phyloP scores from a whole-genome alignment of 2,888 invertebrate genomes.

The Resseliella maxima region DNA sequence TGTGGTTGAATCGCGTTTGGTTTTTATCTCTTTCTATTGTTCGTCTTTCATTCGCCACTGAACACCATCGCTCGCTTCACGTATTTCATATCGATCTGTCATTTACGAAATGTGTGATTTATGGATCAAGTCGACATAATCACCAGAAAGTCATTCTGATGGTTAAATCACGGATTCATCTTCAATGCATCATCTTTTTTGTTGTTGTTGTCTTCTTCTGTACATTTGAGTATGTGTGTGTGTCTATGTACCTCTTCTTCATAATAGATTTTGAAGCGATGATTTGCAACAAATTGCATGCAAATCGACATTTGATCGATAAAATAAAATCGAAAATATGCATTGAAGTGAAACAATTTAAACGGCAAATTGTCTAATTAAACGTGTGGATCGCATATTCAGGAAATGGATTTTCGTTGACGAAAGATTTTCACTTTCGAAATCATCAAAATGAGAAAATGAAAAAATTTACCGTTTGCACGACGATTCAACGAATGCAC shows the following conservation, averaged over 20 bases:
- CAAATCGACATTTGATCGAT: conserved; percentile 46
- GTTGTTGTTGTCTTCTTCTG: neutral
- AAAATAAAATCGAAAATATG: no score
- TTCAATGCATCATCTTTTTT: neutral
- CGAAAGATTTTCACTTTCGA: conserved; percentile 19
- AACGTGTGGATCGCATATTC: neutral
- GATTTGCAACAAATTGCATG: conserved; percentile 43
- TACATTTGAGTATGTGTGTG: no score
- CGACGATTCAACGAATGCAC: neutral
- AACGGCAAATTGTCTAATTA: conserved; percentile 36
- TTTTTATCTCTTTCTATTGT: neutral
- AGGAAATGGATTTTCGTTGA: neutral
- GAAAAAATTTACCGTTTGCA: conserved; percentile 32
- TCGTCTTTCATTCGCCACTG: neutral
- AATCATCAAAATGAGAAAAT: neutral
- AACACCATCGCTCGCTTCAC: neutral
- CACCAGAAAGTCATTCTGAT: neutral
- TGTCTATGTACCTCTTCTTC: neutral
- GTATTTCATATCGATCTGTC: conserved; percentile 42
- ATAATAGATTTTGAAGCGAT: neutral
- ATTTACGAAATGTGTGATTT: conserved; percentile 51
- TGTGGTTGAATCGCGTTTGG: neutral
- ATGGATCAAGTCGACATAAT: conserved; percentile 24
- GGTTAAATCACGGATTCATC: neutral
- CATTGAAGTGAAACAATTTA: conserved; percentile 32